Conservation (phyloP, 2,888 invertebrate genomes). For the Rhynchonema sp. region DNA sequence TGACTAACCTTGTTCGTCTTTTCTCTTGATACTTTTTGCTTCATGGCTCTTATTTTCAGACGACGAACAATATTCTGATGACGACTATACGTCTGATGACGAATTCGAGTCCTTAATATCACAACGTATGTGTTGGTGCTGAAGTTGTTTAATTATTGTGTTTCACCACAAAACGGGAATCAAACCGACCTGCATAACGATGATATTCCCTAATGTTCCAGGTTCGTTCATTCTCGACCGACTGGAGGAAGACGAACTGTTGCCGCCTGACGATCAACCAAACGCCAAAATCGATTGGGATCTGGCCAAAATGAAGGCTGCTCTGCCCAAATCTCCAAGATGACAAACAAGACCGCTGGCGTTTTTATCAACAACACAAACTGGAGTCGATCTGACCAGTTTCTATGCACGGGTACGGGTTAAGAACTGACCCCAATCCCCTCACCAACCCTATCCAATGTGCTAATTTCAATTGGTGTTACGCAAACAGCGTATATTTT, state of each 20-base stretch:
- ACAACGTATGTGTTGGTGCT: background rate
- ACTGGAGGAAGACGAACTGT: background rate
- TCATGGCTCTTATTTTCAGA: background rate
- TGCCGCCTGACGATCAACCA: background rate
- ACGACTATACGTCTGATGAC: background rate
- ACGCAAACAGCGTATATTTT: no score
- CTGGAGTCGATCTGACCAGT: no score
- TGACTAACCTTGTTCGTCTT: no score
- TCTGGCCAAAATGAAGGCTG: background rate
- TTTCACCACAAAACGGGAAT: background rate
- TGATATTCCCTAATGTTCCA: no score
- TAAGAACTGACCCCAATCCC: no score
- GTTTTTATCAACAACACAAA: no score
- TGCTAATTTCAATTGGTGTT: no score
- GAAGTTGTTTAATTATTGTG: background rate
- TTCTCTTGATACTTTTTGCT: background rate
- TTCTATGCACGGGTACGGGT: no score
- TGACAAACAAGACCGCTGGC: no score
- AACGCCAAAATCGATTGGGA: background rate
- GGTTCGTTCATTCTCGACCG: background rate
- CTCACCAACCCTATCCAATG: no score
- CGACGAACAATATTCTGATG: background rate
- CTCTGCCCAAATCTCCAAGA: no score
- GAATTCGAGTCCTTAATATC: background rate
- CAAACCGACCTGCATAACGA: no score